phyloP scores from a whole-genome alignment of 92 coral and sea anemone species.

The Paramuricea clavata region DNA sequence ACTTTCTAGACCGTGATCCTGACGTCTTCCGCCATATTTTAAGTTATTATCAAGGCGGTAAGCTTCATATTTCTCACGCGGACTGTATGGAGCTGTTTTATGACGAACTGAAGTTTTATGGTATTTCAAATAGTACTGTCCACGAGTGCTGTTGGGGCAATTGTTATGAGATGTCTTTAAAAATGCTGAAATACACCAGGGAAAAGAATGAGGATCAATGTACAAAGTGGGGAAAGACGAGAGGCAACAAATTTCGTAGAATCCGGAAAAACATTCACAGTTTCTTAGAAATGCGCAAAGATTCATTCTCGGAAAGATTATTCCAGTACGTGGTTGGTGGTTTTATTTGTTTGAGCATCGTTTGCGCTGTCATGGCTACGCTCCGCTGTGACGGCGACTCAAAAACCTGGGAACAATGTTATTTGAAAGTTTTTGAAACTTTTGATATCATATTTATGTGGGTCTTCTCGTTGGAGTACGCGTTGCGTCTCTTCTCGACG shows the following conservation, averaged over 20 bases:
- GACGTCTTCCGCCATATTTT: conserved; percentile 15
- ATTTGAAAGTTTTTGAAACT: conserved; percentile 70
- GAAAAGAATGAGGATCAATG: background rate
- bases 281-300: conserved; percentile 75
- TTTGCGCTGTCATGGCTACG: conserved; percentile 77
- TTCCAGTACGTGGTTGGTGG: conserved; percentile 77
- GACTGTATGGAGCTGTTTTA: conserved; percentile 22
- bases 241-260: conserved; percentile 15
- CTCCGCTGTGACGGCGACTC: conserved; percentile 65
- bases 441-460: conserved; percentile 82
- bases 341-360: conserved; percentile 81
- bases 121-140: background rate
- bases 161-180: conserved; percentile 16
- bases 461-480: conserved; percentile 81
- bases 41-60: conserved; percentile 19
- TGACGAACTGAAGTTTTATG: conserved; percentile 29
- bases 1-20: conserved; percentile 30
- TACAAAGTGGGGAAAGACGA: background rate
- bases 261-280: conserved; percentile 74
- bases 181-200: background rate
- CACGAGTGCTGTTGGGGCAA: conserved; percentile 26
- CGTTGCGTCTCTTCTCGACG: conserved; percentile 84
- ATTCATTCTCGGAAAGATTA: conserved; percentile 61
- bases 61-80: conserved; percentile 21
- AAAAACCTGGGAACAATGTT: conserved; percentile 75